Base-by-base conservation (phyloP, 2,113 vertebrate genomes). In the Chionodraco myersi region DNA sequence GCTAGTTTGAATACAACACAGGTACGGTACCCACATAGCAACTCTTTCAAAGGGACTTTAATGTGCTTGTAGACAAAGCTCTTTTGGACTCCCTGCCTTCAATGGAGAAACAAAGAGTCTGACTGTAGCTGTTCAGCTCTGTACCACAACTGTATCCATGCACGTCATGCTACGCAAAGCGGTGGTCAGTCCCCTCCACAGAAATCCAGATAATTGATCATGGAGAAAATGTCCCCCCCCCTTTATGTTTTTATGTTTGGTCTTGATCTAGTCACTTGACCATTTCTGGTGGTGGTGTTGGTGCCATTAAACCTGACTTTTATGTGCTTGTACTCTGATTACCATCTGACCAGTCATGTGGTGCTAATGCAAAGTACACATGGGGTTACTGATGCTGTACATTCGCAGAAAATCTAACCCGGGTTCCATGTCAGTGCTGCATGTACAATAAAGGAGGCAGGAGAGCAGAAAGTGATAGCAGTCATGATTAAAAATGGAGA, bases 401-500 rank as follows among this genome's bases (percentile, higher is more conserved):
- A 64, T 63, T 63, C 10, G 12, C 11, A 44, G 60, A 62, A 62
- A 67, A 52, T 3, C 62, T 48, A 7, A 10, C n/a, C 15, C 67
- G 48, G 26, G 47, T 77, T 58, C 56, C 21, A 5, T 67, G 75
- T 78, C 6, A 74, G 52, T 44, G 64, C 56, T 44, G 66, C 13
- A 12, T 16, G 2, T 44, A 21, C 18, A 44, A 6, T n/a, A 47
- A 45, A 41, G 23, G 26, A 47, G 59, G 16, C 41, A 30, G 63
- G 56, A 62, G 41, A 21, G 54, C 47, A 56, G 79, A 80, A 59
- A 83, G 71, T 41, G 69, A 73, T 61, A 11, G 14, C 13, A 26
- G 10, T 79, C 69, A 56, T 51, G 67, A 83, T 80, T 77, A 62
- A 80, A 82, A 61, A 69, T 30, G 71, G 51, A 59, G 47, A 41